Evolutionary conservation across 2,888 invertebrate genomes (phyloP).

Genomic region (Patella pellucida): DNA sequence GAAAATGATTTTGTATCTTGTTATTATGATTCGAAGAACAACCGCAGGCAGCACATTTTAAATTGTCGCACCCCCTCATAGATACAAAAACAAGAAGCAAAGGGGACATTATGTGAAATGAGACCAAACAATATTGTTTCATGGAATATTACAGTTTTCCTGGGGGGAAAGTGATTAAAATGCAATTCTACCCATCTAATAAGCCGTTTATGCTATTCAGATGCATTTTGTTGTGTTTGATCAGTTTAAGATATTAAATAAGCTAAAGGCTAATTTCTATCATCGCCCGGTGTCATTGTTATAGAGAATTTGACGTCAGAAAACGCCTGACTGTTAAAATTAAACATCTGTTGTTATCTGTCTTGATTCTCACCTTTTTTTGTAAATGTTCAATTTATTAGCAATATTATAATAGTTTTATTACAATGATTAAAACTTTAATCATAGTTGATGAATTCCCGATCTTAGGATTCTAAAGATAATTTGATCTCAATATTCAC

Average conservation of each 20-base stretch:
- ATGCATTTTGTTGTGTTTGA: conserved; percentile 2
- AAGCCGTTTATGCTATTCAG: not conserved
- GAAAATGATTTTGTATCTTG: conserved; percentile 1
- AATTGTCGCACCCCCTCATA: too few species aligned
- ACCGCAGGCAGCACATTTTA: not conserved
- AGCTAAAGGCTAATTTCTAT: not conserved
- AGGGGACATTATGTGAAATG: too few species aligned
- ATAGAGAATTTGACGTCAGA: not conserved
- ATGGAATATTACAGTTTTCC: not conserved
- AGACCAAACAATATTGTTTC: too few species aligned
- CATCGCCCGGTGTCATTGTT: not conserved
- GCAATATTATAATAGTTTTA: too few species aligned
- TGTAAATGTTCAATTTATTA: too few species aligned
- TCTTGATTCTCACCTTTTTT: too few species aligned
- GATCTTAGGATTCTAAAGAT: too few species aligned
- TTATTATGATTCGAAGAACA: not conserved
- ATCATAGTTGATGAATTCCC: too few species aligned
- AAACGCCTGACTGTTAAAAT: not conserved
- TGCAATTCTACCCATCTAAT: conserved; percentile 6
- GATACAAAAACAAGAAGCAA: too few species aligned
- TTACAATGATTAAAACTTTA: too few species aligned
- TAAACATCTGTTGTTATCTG: too few species aligned
- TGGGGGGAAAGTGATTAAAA: conserved; percentile 5
- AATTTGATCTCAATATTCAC: too few species aligned
- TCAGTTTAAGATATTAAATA: conserved; percentile 5